Base-by-base conservation (phyloP, 2,888 invertebrate genomes). In the Drosophila eohydei region DNA sequence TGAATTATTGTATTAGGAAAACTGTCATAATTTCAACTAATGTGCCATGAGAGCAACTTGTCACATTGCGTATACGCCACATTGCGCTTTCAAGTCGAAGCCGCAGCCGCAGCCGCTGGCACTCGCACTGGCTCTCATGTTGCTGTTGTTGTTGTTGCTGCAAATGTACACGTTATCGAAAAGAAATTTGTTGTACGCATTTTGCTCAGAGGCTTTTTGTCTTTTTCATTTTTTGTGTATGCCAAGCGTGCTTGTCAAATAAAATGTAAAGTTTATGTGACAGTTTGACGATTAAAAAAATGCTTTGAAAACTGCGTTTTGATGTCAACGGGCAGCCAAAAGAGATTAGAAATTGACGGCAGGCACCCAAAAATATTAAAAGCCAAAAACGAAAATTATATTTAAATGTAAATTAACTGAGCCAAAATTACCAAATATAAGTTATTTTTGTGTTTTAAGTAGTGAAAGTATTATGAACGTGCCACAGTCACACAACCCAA, bases 11-110 rank as follows among this genome's bases (percentile, higher is more conserved):
- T 74, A 83, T 77, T 67, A 48, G 78, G 55, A 73, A 88, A 86
- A 87, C 83, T 81, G 89, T 83, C 88, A 89, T 87, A 89, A 87
- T 89, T 87, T 89, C 78, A 74, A 78, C 85, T 81, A 84, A 89
- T 89, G 81, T 83, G 83, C 71, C 75, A 68, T 59, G 44, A 68
- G 63, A 55, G 68, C 54, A n/a, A 32, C 69, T 61, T 61, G 44
- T 60, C 60, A 46, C 58, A 61, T 64, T 71, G 71, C 80, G 71
- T 64, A 70, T 74, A 66, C 69, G 76, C 40, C 38, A 40, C 63
- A 36, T 48, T 57, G 55, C 48, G 44, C 41, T 60, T 71, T 78
- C 73, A 51, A 71, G 55, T 58, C 30, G 30, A 14, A 26, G 61
- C 28, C 16, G 32, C 36, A 12, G 36, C 7, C 21, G 4, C 8